A percentile compares a stretch with the other conserved stretches of the same genome.
phyloP scores from a whole-genome alignment of 2,888 invertebrate genomes.

The Colletes collaris region DNA sequence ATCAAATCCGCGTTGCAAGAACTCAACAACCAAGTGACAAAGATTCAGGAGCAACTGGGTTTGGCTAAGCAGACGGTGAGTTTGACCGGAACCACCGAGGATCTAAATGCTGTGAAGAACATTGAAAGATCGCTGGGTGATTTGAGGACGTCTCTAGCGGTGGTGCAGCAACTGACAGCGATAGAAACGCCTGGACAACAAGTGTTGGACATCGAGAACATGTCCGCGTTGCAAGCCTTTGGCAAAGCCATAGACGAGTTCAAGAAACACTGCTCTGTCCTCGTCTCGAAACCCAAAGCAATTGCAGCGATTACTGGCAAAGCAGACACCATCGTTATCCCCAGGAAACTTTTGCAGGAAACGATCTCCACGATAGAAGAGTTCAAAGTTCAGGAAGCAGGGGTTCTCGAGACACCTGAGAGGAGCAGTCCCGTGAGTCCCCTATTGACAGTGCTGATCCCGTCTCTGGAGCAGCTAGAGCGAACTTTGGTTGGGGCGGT shows the following conservation, averaged over 20 bases:
- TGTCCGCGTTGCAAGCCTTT: constrained; percentile 72
- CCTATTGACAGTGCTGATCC: constrained; percentile 48
- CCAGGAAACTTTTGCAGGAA: constrained; percentile 57
- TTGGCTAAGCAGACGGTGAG: constrained; percentile 24
- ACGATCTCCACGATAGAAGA: constrained; percentile 63
- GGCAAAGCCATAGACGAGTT: constrained; percentile 76
- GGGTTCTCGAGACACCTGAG: constrained; percentile 44
- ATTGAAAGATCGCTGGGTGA: constrained; percentile 63
- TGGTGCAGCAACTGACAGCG: constrained; percentile 59
- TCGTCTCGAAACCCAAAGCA: constrained; percentile 45
- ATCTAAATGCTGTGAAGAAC: constrained; percentile 28
- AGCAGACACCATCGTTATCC: constrained; percentile 31
- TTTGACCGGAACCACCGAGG: constrained; percentile 20
- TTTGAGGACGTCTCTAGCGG: constrained; percentile 59
- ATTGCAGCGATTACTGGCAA: constrained; percentile 38
- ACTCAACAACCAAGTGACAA: constrained; percentile 38
- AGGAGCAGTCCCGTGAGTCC: constrained; percentile 35
- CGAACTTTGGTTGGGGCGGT: constrained; percentile 59
- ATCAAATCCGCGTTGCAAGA: constrained; percentile 51
- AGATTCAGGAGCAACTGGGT: constrained; percentile 50
- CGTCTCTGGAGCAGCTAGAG: constrained; percentile 61
- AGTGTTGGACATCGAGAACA: constrained; percentile 64
- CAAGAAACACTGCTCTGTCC: constrained; percentile 65
- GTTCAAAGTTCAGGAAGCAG: constrained; percentile 54
- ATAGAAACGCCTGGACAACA: constrained; percentile 65